Evolutionary conservation across 2,797 vertebrate species (phyloP).

Genomic region (Macrochelys suwanniensis): DNA sequence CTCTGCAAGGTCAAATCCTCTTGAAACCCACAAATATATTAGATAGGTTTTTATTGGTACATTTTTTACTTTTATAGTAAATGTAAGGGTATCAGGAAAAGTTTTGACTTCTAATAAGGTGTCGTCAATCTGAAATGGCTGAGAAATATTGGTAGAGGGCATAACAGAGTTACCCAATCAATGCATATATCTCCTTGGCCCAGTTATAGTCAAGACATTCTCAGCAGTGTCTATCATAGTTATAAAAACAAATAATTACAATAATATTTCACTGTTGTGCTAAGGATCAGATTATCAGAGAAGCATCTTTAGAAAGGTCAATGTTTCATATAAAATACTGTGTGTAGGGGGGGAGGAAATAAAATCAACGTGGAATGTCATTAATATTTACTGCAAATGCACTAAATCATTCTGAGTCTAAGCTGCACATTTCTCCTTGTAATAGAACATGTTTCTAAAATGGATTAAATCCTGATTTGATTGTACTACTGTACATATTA

Average conservation of each 20-base stretch:
- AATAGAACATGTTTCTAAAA: constrained; percentile 64
- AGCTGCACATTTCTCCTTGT: constrained; percentile 21
- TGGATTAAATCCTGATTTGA: constrained; percentile 70
- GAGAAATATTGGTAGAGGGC: background rate
- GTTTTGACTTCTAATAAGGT: background rate
- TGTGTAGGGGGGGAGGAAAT: background rate
- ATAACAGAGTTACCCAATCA: background rate
- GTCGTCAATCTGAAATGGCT: background rate
- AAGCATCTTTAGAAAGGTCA: constrained; percentile 64
- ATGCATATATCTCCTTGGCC: background rate
- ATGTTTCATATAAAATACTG: constrained; percentile 8
- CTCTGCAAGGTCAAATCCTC: background rate
- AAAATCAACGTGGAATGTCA: constrained; percentile 18
- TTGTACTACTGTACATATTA: constrained; percentile 72
- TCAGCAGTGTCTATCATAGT: background rate
- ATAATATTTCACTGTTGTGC: constrained; percentile 50
- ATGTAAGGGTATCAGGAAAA: background rate
- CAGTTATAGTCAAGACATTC: background rate
- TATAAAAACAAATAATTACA: constrained; percentile 51
- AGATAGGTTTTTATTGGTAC: background rate
- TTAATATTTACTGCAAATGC: constrained; percentile 71
- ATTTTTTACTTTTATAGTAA: background rate
- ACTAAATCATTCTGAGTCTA: constrained; percentile 25
- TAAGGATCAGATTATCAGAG: constrained; percentile 28
- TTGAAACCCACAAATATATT: background rate